These are phyloP conservation scores for Lysandra bellargus DNA, from an alignment of 2,888 invertebrate species.

Conservation along the genomic window DNA sequence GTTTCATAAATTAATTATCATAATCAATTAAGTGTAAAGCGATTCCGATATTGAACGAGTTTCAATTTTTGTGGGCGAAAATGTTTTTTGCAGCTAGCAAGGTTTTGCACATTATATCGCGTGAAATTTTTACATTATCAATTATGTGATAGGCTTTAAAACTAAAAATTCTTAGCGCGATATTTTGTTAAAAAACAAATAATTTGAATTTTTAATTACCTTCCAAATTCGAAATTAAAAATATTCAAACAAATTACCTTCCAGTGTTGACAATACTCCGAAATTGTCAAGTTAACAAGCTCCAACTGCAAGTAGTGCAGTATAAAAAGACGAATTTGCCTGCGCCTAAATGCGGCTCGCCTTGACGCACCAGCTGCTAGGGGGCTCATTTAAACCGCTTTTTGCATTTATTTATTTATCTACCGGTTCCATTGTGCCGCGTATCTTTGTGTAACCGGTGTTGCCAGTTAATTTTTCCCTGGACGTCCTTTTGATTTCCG, in stretches of 20 bases:
- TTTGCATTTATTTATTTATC: constrained; percentile 63
- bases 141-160: not conserved
- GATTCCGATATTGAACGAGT: constrained; percentile 17
- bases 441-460: constrained; percentile 39
- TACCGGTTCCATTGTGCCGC: constrained; percentile 63
- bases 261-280: not conserved
- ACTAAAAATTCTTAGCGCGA: not conserved
- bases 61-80: not conserved
- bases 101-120: not conserved
- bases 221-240: not conserved
- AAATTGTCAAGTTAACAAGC: constrained; percentile 5
- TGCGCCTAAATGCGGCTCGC: constrained; percentile 62
- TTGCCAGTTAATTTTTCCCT: constrained; percentile 1
- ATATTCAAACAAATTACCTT: not conserved
- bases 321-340: constrained; percentile 57
- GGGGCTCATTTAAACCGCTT: constrained; percentile 68
- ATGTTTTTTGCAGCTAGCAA: not conserved
- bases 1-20: constrained; percentile 30
- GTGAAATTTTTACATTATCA: not conserved
- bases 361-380: constrained; percentile 72
- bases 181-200: not conserved
- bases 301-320: constrained; percentile 38
- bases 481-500: not conserved
- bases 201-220: not conserved
- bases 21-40: constrained; percentile 34